These are phyloP conservation scores for Mixornis gularis DNA, from an alignment of 2,113 vertebrate genomes.

Conservation along the genomic window DNA sequence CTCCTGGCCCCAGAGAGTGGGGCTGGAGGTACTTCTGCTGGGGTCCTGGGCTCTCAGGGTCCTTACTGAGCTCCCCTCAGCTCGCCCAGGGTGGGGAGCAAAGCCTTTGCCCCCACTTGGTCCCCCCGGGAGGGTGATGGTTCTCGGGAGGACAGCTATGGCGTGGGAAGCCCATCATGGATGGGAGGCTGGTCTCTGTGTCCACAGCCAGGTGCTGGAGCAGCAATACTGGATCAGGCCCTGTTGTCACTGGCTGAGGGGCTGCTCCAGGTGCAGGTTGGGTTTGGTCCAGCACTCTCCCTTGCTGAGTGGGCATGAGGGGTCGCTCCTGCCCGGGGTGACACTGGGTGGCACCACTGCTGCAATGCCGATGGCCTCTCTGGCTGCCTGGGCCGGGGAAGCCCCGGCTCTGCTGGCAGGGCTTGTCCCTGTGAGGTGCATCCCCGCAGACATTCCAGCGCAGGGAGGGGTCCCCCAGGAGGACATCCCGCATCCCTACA, in stretches of 20 bases:
- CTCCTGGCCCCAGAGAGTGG: too few relatives aligned
- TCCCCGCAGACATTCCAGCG: neutral
- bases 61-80: neutral
- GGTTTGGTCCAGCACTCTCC: neutral
- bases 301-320: neutral
- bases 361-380: rapidly evolving
- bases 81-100: neutral
- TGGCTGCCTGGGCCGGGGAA: rapidly evolving
- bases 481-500: rapidly evolving
- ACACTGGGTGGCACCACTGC: rapidly evolving
- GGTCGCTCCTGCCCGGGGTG: neutral
- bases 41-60: neutral
- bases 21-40: neutral
- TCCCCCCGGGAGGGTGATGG: neutral
- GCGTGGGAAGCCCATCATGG: rapidly evolving
- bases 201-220: rapidly evolving
- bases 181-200: neutral
- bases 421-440: neutral
- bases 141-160: rapidly evolving
- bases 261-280: rapidly evolving
- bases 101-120: neutral
- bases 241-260: neutral
- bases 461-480: neutral
- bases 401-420: neutral
- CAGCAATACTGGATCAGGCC: neutral